Evolutionary conservation across 2,888 invertebrate species (phyloP).

Genomic region (Drosophila macrospina): DNA sequence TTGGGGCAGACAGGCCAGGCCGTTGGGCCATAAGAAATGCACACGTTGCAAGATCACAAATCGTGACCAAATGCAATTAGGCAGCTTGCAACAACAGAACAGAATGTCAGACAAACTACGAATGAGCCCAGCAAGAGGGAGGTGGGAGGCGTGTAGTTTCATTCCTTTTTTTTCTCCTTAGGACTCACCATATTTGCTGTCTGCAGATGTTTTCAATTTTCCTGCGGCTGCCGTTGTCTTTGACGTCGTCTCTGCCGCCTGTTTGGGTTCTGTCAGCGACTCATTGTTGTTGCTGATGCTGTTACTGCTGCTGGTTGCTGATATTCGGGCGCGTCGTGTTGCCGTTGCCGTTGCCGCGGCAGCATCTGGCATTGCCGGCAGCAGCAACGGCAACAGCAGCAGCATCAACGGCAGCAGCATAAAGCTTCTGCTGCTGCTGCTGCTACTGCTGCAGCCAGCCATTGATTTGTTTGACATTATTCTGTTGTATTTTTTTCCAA

Average conservation of each 20-base stretch:
- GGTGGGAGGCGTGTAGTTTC: conserved; percentile 4
- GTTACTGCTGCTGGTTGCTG: conserved; percentile 26
- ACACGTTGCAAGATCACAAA: conserved; percentile 63
- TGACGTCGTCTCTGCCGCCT: conserved; percentile 25
- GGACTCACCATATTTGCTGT: conserved; percentile 78
- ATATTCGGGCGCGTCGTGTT: conserved; percentile 35
- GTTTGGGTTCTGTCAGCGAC: conserved; percentile 41
- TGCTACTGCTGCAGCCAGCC: conserved; percentile 43
- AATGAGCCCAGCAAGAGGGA: conserved; percentile 8
- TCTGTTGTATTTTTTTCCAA: conserved; percentile 23
- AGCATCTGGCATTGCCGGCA: conserved; percentile 57
- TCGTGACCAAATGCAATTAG: conserved; percentile 84
- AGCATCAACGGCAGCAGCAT: conserved; percentile 45
- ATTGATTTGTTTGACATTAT: conserved; percentile 79
- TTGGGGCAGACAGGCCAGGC: conserved; percentile 36
- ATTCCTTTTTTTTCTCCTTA: conserved; percentile 30
- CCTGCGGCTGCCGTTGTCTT: conserved; percentile 20
- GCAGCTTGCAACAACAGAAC: conserved; percentile 48
- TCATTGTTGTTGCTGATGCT: conserved; percentile 47
- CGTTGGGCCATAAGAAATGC: conserved; percentile 35
- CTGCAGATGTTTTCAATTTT: conserved; percentile 68
- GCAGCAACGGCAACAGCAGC: conserved; percentile 48
- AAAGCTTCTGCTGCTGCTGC: conserved; percentile 31
- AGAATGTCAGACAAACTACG: conserved; percentile 41
- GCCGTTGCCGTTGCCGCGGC: conserved; percentile 31